A percentile compares a stretch with the other conserved stretches of the same genome.
These are phyloP conservation scores for Capreolus pygargus DNA, from an alignment of 2,113 vertebrate genomes.

Conservation along the genomic window DNA sequence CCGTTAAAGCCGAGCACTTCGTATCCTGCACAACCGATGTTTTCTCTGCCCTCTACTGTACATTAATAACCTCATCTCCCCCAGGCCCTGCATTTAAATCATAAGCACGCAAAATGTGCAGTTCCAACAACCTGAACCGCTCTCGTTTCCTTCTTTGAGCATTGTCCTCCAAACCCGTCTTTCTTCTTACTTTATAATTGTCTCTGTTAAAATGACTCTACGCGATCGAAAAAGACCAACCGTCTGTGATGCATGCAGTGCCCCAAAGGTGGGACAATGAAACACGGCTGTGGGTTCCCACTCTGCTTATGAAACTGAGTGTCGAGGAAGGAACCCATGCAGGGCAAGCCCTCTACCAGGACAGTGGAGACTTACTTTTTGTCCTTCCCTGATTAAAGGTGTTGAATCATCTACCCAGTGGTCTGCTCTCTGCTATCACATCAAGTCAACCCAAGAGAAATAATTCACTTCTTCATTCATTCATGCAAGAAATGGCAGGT, in stretches of 20 bases:
- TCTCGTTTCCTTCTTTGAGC: not conserved
- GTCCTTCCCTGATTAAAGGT: not conserved
- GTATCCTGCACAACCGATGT: not conserved
- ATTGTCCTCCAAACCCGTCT: slow-evolving; percentile 40
- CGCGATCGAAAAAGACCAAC: slow-evolving; percentile 48
- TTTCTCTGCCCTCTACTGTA: not conserved
- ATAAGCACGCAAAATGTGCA: accelerated
- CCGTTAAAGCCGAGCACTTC: not conserved
- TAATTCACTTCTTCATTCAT: not conserved
- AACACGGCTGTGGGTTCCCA: not conserved
- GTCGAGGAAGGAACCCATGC: not conserved
- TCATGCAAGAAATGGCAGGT: not conserved
- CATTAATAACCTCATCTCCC: not conserved
- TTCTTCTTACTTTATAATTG: slow-evolving; percentile 41
- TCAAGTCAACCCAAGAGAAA: not conserved
- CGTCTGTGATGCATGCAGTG: not conserved
- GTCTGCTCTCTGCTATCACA: not conserved
- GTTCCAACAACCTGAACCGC: not conserved
- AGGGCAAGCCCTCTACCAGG: not conserved
- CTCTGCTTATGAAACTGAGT: not conserved
- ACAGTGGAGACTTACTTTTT: not conserved
- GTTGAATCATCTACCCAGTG: not conserved
- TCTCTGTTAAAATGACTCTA: slow-evolving; percentile 50
- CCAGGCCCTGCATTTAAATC: not conserved
- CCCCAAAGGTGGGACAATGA: not conserved